A percentile compares a stretch with the other conserved stretches of the same genome.
Conservation (phyloP, 2,797 vertebrate genomes). For the Erethizon dorsatum region DNA sequence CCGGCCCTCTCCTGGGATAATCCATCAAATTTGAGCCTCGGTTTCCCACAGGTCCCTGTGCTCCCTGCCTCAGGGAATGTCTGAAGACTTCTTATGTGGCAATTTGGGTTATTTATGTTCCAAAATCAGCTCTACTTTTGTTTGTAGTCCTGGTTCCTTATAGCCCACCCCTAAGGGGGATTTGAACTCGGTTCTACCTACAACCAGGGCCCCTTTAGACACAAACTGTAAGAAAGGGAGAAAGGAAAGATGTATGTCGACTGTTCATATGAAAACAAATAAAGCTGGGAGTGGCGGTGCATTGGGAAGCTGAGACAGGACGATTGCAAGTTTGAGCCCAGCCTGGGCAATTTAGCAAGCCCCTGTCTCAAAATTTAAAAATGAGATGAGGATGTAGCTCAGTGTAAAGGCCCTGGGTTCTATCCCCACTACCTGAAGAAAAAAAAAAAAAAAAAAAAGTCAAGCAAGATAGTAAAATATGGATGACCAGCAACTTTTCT, state of each 20-base stretch:
- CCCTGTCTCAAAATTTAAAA: neutral
- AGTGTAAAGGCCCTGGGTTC: neutral
- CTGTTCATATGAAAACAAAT: neutral
- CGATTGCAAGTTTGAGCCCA: neutral
- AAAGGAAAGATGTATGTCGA: neutral
- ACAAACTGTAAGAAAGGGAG: neutral
- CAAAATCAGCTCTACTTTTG: slow-evolving; percentile 1
- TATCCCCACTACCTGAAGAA: neutral
- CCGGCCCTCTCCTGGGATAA: accelerated
- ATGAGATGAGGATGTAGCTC: neutral
- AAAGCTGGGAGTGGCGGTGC: neutral
- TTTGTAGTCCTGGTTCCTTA: neutral
- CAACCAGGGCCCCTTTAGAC: neutral
- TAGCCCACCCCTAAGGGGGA: neutral
- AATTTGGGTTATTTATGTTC: neutral
- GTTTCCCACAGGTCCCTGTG: neutral
- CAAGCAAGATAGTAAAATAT: neutral
- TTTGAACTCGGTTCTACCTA: neutral
- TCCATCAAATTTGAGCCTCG: neutral
- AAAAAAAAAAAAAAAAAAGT: neutral
- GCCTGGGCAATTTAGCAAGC: neutral
- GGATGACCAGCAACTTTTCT: neutral
- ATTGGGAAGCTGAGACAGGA: neutral
- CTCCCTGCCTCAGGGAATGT: neutral
- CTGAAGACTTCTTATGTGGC: neutral